Evolutionary conservation across 2,888 invertebrate genomes (phyloP).

Genomic region (Chrysolina americana): DNA sequence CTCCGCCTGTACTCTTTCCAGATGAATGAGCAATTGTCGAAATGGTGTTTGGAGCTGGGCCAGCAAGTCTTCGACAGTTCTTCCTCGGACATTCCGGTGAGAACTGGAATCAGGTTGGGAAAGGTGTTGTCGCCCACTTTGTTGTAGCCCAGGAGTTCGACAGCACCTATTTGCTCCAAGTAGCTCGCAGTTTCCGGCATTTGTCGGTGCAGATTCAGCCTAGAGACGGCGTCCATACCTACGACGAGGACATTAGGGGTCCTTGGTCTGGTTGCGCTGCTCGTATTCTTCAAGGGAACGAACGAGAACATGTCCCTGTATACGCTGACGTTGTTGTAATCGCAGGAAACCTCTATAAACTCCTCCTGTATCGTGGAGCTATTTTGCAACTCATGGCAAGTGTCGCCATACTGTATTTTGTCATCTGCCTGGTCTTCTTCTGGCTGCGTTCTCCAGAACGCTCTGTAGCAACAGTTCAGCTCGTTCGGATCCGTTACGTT

Average conservation of each 20-base stretch:
- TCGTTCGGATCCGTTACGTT: slow-evolving; percentile 69
- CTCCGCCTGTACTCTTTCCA: slow-evolving; percentile 85
- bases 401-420: slow-evolving; percentile 69
- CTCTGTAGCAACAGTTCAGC: slow-evolving; percentile 76
- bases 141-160: slow-evolving; percentile 90
- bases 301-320: slow-evolving; percentile 81
- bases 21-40: slow-evolving; percentile 86
- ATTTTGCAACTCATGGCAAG: slow-evolving; percentile 71
- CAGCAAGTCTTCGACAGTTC: slow-evolving; percentile 79
- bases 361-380: slow-evolving; percentile 73
- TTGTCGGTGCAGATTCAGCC: slow-evolving; percentile 87
- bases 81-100: slow-evolving; percentile 79
- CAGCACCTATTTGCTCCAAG: slow-evolving; percentile 75
- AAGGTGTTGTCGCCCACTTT: slow-evolving; percentile 96
- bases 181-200: slow-evolving; percentile 82
- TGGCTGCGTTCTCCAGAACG: slow-evolving; percentile 74
- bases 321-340: slow-evolving; percentile 69
- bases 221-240: slow-evolving; percentile 89
- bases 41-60: slow-evolving; percentile 70
- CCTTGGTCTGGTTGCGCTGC: not conserved
- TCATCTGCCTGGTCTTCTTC: slow-evolving; percentile 71
- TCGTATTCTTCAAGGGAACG: slow-evolving; percentile 70
- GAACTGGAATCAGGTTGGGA: slow-evolving; percentile 87
- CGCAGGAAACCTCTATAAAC: slow-evolving; percentile 80
- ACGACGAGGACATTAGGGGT: slow-evolving; percentile 82